These are phyloP conservation scores for Machaerirhynchus nigripectus DNA, from an alignment of 2,113 vertebrate genomes.

Conservation along the genomic window DNA sequence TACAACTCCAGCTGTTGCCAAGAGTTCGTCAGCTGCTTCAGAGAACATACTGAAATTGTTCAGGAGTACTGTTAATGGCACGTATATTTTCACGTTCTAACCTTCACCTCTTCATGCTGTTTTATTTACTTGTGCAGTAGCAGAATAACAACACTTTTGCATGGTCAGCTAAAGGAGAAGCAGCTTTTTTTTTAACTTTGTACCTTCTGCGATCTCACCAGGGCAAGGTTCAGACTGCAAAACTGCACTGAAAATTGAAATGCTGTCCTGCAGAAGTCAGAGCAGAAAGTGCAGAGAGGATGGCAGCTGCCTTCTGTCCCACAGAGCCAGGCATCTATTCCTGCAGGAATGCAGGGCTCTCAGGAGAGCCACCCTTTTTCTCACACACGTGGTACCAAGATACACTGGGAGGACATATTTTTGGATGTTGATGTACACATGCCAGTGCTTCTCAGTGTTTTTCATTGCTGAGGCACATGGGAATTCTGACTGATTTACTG, in stretches of 20 bases:
- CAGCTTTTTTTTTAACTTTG: background rate
- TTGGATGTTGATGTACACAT: background rate
- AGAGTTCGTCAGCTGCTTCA: background rate
- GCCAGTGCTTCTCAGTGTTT: background rate
- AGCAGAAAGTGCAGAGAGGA: background rate
- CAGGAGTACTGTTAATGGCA: background rate
- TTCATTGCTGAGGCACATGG: background rate
- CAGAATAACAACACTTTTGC: background rate
- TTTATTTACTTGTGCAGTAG: background rate
- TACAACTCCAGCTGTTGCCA: background rate
- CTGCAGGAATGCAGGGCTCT: background rate
- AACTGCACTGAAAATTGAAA: background rate
- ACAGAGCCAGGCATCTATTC: background rate
- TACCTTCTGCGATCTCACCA: background rate
- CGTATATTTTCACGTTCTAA: background rate
- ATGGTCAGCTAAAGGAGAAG: background rate
- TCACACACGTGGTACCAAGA: background rate
- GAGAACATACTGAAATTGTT: background rate
- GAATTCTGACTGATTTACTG: background rate
- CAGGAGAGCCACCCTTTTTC: background rate
- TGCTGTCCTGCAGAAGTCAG: background rate
- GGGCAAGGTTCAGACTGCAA: background rate
- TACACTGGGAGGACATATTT: background rate
- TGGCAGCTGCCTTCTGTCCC: background rate
- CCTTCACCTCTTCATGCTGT: background rate